Evolutionary conservation across 2,888 invertebrate species (phyloP), one percentile per base, ranked within the genome.

Genomic region (Julus scandinavius): DNA sequence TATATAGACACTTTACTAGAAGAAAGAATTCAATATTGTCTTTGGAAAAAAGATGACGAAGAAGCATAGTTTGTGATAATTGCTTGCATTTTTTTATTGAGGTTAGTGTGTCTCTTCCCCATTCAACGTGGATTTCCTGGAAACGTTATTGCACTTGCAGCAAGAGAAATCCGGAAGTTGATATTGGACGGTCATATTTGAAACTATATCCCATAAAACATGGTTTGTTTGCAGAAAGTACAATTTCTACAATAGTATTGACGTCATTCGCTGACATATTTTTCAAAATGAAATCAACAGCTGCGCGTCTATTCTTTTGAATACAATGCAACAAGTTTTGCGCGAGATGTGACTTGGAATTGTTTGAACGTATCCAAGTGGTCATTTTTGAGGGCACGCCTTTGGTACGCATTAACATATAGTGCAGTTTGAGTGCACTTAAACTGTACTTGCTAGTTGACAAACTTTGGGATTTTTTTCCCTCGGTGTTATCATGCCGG

Each of bases 321-420:
- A 80, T 80, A 80, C 38, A 80, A 38, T 38, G 80, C 80, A 20
- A 72, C 38, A 38, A 29, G 80, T 72, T 29, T 29, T 29, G 38
- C 13, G 1, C 13, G 38, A 0, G 15, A 38, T 80, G 38, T 17
- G 38, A 38, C 29, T 17, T 29, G 29, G 63, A 17, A 54, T n/a
- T n/a, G 63, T 72, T 72, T 72, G 72, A 72, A 29, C 72, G 13
- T 80, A 80, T 38, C 63, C 20, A 38, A 80, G 80, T 38, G 80
- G 80, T 80, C 80, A 80, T 13, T 13, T 80, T 80, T 13, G 80
- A 80, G 80, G 80, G 29, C 80, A 80, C 80, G 80, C 80, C 80
- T 80, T 80, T 80, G 38, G 80, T 38, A 80, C 80, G 80, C 80
- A 80, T 80, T 80, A 80, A 29, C 80, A 38, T 80, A 13, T 11